Evolutionary conservation across 1,140 invertebrate species (phyloP).

Genomic region (Phenacoccus solenopsis): DNA sequence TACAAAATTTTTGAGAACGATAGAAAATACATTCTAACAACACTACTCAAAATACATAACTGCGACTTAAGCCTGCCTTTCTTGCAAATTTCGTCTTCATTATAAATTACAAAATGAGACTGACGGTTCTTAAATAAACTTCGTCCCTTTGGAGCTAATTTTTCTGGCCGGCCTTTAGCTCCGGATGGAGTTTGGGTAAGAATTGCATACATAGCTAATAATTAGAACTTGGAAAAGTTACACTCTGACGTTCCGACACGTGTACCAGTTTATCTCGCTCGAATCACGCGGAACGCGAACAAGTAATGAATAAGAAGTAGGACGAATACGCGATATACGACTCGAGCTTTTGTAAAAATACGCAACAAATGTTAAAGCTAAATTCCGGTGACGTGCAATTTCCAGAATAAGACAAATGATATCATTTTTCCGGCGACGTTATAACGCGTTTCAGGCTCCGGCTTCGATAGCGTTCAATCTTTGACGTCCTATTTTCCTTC

Average conservation of each 20-base stretch:
- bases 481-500: background rate
- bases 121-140: too few relatives aligned
- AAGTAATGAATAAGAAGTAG: conserved; percentile 3
- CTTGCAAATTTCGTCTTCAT: too few relatives aligned
- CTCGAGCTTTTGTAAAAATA: background rate
- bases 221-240: background rate
- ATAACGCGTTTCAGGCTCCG: background rate
- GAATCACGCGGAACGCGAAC: background rate
- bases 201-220: too few relatives aligned
- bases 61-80: too few relatives aligned
- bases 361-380: background rate
- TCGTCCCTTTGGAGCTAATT: too few relatives aligned
- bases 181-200: too few relatives aligned
- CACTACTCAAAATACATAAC: too few relatives aligned
- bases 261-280: background rate
- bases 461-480: background rate
- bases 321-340: too few relatives aligned
- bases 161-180: too few relatives aligned
- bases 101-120: too few relatives aligned
- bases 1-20: too few relatives aligned
- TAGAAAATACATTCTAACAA: too few relatives aligned
- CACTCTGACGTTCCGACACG: background rate
- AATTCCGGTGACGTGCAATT: background rate
- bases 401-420: background rate
- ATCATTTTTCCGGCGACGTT: background rate